Conservation (phyloP, 2,797 vertebrate species). For the Spinibarbus caldwelli region DNA sequence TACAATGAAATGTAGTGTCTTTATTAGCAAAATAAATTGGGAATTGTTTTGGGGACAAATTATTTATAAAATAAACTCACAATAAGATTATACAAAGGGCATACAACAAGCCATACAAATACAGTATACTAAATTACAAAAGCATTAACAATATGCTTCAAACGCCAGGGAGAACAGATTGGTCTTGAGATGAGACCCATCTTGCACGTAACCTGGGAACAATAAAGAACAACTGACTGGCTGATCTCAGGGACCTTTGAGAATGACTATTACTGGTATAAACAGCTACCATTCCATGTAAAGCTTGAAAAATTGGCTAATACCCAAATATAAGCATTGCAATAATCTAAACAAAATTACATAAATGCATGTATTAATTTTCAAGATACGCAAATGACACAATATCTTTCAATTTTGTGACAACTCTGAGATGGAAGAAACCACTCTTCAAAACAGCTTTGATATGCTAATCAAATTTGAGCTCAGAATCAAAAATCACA, state of each 20-base stretch:
- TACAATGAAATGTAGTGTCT: neutral
- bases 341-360: neutral
- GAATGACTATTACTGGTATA: neutral
- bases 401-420: neutral
- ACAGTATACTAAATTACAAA: neutral
- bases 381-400: neutral
- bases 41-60: neutral
- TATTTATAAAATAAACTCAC: neutral
- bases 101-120: neutral
- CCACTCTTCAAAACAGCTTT: neutral
- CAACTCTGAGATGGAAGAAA: neutral
- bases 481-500: neutral
- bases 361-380: neutral
- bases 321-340: neutral
- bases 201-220: neutral
- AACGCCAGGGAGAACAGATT: neutral
- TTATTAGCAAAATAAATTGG: neutral
- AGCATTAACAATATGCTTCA: neutral
- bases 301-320: neutral
- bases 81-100: neutral
- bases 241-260: neutral
- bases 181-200: neutral
- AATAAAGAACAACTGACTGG: neutral
- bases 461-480: neutral
- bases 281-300: neutral